Conservation (phyloP, 1,140 invertebrate species). For the Zaprionus davidi region DNA sequence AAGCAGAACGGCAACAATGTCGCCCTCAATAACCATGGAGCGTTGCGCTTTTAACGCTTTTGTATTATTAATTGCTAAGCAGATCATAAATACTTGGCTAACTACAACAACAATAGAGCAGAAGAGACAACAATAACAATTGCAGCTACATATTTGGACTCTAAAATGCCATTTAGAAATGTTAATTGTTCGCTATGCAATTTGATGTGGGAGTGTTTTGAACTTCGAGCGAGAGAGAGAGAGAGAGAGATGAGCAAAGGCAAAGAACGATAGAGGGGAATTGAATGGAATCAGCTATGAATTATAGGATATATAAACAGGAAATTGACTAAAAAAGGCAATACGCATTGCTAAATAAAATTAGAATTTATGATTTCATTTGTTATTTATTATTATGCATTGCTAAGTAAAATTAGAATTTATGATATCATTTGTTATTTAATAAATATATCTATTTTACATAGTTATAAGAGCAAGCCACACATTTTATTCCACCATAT, state of each 20-base stretch:
- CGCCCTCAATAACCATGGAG: slow-evolving; percentile 74
- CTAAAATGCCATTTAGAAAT: slow-evolving; percentile 69
- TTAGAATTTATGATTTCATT: not conserved
- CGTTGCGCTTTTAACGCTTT: slow-evolving; percentile 72
- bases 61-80: slow-evolving; percentile 68
- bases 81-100: slow-evolving; percentile 60
- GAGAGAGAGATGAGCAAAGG: not conserved
- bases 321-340: not conserved
- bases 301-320: not conserved
- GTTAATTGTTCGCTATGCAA: slow-evolving; percentile 53
- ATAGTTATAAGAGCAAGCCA: no score
- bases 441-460: no score
- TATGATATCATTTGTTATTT: not conserved
- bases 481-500: no score
- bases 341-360: not conserved
- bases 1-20: slow-evolving; percentile 34
- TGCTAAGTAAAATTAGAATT: not conserved
- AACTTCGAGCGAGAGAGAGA: not conserved
- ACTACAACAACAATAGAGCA: not conserved
- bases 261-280: not conserved
- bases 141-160: slow-evolving; percentile 50
- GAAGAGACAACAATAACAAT: slow-evolving; percentile 23
- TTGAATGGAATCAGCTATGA: not conserved
- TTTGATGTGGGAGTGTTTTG: slow-evolving; percentile 21
- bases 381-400: not conserved